Conservation (phyloP, 2,113 vertebrate genomes). For the Nerophis lumbriciformis region DNA sequence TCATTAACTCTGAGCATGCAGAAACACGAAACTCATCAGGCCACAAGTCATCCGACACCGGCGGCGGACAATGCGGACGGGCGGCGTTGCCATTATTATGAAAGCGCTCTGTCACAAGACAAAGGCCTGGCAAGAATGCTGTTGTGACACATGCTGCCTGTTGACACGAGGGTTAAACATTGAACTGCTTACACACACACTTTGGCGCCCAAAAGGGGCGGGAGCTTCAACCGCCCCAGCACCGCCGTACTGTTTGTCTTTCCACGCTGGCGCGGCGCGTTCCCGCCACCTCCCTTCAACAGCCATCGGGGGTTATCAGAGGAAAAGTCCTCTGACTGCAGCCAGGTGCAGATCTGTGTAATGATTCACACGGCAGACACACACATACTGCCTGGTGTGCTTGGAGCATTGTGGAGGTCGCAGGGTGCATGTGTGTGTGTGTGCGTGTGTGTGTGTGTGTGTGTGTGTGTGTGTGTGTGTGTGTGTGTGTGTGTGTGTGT, state of each 20-base stretch:
- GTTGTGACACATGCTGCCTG: conserved; percentile 60
- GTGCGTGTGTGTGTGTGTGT: conserved; percentile 5
- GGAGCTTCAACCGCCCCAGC: conserved; percentile 47
- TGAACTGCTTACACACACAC: conserved; percentile 43
- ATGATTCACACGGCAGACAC: conserved; percentile 49
- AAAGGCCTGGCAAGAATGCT: conserved; percentile 55
- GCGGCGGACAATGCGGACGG: conserved; percentile 35
- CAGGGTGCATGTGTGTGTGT: conserved; percentile 31
- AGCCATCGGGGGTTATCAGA: conserved; percentile 52
- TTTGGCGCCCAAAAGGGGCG: conserved; percentile 49
- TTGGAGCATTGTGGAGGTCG: conserved; percentile 45
- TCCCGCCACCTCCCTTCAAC: conserved; percentile 38
- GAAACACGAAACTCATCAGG: conserved; percentile 42
- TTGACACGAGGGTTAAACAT: conserved; percentile 69
- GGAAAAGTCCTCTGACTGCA: conserved; percentile 33
- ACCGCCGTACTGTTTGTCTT: conserved; percentile 51
- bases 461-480: conserved; percentile 15
- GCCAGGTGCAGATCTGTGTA: conserved; percentile 47
- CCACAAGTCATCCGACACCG: conserved; percentile 15
- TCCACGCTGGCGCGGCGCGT: conserved; percentile 31
- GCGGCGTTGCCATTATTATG: conserved; percentile 49
- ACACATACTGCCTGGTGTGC: conserved; percentile 30
- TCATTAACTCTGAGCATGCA: conserved; percentile 45
- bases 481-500: conserved; percentile 12
- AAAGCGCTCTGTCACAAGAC: conserved; percentile 62